Percentiles rank a stretch among this genome's conserved stretches.
Conservation (phyloP, 35 echinoderm and acorn worm species). For the Ophiothrix spiculata region DNA sequence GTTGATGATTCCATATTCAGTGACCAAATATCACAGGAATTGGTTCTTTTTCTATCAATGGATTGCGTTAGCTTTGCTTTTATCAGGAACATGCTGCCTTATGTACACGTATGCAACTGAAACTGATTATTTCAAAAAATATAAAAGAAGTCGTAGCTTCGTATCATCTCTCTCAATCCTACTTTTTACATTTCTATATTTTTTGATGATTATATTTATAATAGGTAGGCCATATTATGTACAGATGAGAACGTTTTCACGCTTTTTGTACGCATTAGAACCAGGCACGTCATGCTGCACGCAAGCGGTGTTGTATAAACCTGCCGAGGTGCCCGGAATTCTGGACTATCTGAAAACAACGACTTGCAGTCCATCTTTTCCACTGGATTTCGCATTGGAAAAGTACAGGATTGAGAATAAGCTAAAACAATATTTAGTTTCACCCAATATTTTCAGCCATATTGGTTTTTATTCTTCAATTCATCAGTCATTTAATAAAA, state of each 20-base stretch:
- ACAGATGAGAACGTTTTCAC: slow-evolving; percentile 7
- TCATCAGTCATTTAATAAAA: background rate
- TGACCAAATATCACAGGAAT: slow-evolving; percentile 62
- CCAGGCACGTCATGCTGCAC: slow-evolving; percentile 86
- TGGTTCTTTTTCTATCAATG: slow-evolving; percentile 80
- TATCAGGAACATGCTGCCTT: slow-evolving; percentile 27
- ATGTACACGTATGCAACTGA: background rate
- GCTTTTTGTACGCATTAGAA: slow-evolving; percentile 48
- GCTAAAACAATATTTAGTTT: slow-evolving; percentile 57
- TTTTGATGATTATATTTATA: slow-evolving; percentile 32
- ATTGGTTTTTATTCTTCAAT: slow-evolving; percentile 77
- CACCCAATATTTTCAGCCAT: slow-evolving; percentile 83
- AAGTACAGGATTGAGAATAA: slow-evolving; percentile 38
- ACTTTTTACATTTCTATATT: slow-evolving; percentile 51
- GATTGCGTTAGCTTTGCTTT: slow-evolving; percentile 45
- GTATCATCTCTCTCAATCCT: slow-evolving; percentile 11
- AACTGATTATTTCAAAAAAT: background rate
- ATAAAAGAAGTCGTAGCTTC: background rate
- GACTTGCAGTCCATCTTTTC: slow-evolving; percentile 4
- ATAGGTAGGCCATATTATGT: slow-evolving; percentile 65
- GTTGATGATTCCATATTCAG: slow-evolving; percentile 69
- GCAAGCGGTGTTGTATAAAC: slow-evolving; percentile 71
- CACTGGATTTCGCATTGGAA: slow-evolving; percentile 79
- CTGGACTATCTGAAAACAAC: slow-evolving; percentile 51
- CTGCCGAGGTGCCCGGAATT: slow-evolving; percentile 47